A percentile compares a stretch with the other conserved stretches of the same genome.
Conservation (phyloP, 2,888 invertebrate genomes). For the Eupithecia subfuscata region DNA sequence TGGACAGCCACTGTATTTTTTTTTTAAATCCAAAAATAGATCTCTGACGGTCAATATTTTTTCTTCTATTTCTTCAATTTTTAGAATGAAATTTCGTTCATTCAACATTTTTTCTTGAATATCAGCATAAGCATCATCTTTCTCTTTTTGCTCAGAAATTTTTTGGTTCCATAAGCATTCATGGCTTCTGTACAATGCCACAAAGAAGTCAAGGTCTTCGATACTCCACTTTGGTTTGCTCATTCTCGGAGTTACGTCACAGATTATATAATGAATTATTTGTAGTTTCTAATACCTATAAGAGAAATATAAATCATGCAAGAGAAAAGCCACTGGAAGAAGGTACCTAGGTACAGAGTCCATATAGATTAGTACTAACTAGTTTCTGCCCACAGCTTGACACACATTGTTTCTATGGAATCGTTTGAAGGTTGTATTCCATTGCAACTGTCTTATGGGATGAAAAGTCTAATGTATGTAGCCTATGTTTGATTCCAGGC, state of each 20-base stretch:
- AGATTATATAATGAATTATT: background rate
- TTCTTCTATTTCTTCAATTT: constrained; percentile 8
- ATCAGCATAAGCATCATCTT: constrained; percentile 14
- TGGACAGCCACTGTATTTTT: background rate
- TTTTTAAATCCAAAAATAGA: background rate
- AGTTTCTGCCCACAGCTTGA: too few relatives aligned
- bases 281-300: background rate
- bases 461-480: too few relatives aligned
- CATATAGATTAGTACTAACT: too few relatives aligned
- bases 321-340: background rate
- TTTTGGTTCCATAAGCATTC: constrained; percentile 29
- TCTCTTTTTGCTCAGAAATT: background rate
- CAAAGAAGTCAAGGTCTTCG: constrained; percentile 14
- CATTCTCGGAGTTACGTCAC: background rate
- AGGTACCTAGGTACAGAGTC: too few relatives aligned
- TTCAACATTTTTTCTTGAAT: constrained; percentile 21
- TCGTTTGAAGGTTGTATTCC: too few relatives aligned
- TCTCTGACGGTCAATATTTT: background rate
- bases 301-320: background rate
- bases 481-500: too few relatives aligned
- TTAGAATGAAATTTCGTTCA: background rate
- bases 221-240: constrained; percentile 13
- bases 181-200: constrained; percentile 17
- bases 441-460: too few relatives aligned
- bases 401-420: too few relatives aligned